A percentile compares a stretch with the other conserved stretches of the same genome.
These are phyloP conservation scores for Coptodon rendalli DNA, from an alignment of 2,113 vertebrate species.

Conservation along the genomic window DNA sequence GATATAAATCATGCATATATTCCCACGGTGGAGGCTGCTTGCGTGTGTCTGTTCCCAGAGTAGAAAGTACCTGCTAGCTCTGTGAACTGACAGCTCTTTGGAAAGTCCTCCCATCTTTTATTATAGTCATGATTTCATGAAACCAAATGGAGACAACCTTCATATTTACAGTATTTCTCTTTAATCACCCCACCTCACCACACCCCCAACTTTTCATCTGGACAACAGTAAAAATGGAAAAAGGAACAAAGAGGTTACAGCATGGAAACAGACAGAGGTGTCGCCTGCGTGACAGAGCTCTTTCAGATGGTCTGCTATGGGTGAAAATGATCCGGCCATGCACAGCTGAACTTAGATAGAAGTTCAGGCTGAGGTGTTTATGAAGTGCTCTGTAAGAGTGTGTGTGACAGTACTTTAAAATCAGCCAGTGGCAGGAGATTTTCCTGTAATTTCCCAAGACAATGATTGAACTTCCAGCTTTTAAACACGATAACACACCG, in stretches of 20 bases:
- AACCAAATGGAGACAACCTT: conserved; percentile 7
- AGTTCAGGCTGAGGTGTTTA: conserved; percentile 32
- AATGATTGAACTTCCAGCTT: conserved; percentile 15
- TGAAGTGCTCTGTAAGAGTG: background rate
- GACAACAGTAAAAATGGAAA: conserved; percentile 42
- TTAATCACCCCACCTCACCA: background rate
- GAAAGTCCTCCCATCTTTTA: conserved; percentile 11
- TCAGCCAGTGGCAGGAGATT: background rate
- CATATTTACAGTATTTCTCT: background rate
- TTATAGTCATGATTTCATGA: conserved; percentile 11
- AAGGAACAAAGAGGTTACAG: conserved; percentile 35
- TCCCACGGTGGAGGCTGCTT: conserved; percentile 4
- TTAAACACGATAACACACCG: background rate
- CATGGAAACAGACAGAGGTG: conserved; percentile 41
- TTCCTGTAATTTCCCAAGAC: background rate
- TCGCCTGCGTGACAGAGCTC: conserved; percentile 7
- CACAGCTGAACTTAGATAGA: background rate
- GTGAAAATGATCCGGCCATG: conserved; percentile 36
- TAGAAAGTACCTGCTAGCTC: conserved; percentile 14
- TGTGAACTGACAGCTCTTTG: conserved; percentile 27
- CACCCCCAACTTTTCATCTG: conserved; percentile 22
- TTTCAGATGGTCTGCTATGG: background rate
- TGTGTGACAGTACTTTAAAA: background rate
- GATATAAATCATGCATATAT: conserved; percentile 32
- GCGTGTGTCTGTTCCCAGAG: conserved; percentile 20